phyloP scores from a whole-genome alignment of 2,113 vertebrate genomes.

The Apteryx owenii region DNA sequence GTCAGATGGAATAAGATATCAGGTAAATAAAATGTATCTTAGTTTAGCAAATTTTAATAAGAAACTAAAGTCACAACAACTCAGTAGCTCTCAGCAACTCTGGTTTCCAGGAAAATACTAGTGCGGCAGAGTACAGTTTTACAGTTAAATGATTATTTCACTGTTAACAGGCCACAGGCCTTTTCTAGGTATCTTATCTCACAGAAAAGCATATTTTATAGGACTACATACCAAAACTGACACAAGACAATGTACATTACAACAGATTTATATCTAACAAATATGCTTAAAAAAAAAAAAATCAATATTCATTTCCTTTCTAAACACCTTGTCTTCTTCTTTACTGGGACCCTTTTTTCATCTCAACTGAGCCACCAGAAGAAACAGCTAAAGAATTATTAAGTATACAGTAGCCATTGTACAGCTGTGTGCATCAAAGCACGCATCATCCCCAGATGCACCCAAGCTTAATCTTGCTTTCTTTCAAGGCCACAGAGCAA shows the following conservation, averaged over 20 bases:
- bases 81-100: not conserved
- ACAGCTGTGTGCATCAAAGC: not conserved
- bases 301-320: not conserved
- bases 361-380: not conserved
- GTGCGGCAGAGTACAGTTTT: not conserved
- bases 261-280: not conserved
- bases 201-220: not conserved
- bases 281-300: not conserved
- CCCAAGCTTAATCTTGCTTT: not conserved
- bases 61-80: not conserved
- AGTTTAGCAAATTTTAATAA: not conserved
- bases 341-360: not conserved
- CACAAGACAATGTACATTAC: not conserved
- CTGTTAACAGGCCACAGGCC: not conserved
- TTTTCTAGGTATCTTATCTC: not conserved
- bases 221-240: not conserved
- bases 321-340: not conserved
- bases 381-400: not conserved
- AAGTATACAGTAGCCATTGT: not conserved
- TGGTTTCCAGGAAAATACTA: not conserved
- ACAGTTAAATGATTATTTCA: not conserved
- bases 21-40: not conserved
- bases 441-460: not conserved
- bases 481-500: not conserved
- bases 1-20: not conserved